Conservation (phyloP, 2,113 vertebrate species). For the Macaca fascicularis region T2T-MFA8v1.1 NC_088379.1:124725001-124725500, state of each 20-base stretch:
- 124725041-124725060: not conserved
- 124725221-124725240: not conserved
- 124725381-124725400: not conserved
- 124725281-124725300: too few relatives aligned
- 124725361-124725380: not conserved
- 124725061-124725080: not conserved
- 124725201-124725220: not conserved
- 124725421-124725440: not conserved
- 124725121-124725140: not conserved
- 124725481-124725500: not conserved
- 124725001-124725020: not conserved
- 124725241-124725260: not conserved
- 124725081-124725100: not conserved
- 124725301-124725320: not conserved
- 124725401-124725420: not conserved
- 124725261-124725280: not conserved
- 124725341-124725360: not conserved
- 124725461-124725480: not conserved
- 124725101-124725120: not conserved
- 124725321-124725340: not conserved
- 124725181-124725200: not conserved
- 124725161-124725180: not conserved
- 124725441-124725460: not conserved
- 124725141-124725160: conserved; percentile 19
- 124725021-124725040: not conserved